These are phyloP conservation scores for Trematocara zebra DNA, from an alignment of 2,113 vertebrate species.

Conservation along the genomic window DNA sequence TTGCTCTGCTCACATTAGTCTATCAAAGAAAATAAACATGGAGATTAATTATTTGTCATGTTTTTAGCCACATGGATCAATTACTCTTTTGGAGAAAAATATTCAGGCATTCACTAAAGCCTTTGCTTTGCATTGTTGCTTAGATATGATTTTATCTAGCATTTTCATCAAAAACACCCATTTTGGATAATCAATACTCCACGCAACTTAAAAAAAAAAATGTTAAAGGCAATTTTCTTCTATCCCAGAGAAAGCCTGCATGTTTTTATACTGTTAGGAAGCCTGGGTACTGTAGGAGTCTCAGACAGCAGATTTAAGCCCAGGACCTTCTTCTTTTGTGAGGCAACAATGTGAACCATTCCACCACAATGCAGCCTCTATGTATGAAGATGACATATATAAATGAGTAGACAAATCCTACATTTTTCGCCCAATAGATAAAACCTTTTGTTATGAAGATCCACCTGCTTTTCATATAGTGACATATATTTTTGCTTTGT, in stretches of 20 bases:
- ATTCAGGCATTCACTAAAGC: neutral
- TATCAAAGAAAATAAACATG: conserved; percentile 37
- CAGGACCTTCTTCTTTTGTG: neutral
- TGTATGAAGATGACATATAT: neutral
- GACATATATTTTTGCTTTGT: neutral
- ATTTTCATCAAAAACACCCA: neutral
- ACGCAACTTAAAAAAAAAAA: rapidly evolving
- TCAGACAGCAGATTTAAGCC: neutral
- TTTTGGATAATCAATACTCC: neutral
- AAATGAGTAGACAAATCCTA: neutral
- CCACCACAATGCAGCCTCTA: neutral
- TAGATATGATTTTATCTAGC: neutral
- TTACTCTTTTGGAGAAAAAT: neutral
- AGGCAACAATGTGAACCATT: neutral
- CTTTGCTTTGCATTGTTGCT: neutral
- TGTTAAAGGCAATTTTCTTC: neutral
- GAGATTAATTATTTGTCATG: neutral
- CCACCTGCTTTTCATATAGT: neutral
- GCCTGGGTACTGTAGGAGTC: neutral
- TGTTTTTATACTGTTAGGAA: neutral
- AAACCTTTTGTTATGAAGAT: neutral
- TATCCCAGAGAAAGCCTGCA: neutral
- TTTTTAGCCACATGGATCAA: neutral
- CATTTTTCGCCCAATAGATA: neutral
- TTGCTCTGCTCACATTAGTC: conserved; percentile 90